Evolutionary conservation across 2,113 vertebrate genomes (phyloP), one percentile per base, ranked within the genome.

Genomic region (Myrmecophaga tridactyla): DNA sequence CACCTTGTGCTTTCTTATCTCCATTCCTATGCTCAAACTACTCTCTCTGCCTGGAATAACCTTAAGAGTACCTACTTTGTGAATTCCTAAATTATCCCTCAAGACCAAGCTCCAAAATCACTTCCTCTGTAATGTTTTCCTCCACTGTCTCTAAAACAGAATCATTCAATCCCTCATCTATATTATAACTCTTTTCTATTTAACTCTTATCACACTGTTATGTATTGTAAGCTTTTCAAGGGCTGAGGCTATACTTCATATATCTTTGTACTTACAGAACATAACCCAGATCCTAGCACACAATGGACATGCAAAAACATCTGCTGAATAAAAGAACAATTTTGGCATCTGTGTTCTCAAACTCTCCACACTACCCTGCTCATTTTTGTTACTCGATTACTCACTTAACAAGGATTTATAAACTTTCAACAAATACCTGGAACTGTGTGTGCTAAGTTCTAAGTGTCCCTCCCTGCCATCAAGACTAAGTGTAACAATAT

Each of bases 331-430:
- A 93, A 89, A 82, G 41, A 75, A 82, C 14, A 7, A 85, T 43
- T 75, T 67, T 41, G 34, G 29, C 43, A 58, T 77, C 46, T 86
- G 72, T 86, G 46, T 89, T 78, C 41, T 92, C 6, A 31, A 53
- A 70, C 51, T 88, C 77, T 89, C 70, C 72, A 53, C 58, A 89
- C 12, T 51, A 13, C 48, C 27, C 46, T 92, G 63, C 17, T 18
- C 46, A 84, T 20, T 83, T 91, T 23, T 94, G n/a, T 83, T 91
- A 86, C 39, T 89, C 31, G 77, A 58, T 92, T 60, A 94, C 25
- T 53, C 27, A 88, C 78, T 88, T 43, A 89, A 53, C 31, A 81
- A 85, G 73, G 14, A 92, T 51, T 36, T 85, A 76, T 82, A 75
- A 92, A 86, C 41, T 81, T 86, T 29, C 39, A 96, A 7, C 39